Base-by-base conservation (phyloP, 1,140 invertebrate species). In the Danaus melanippus region DNA sequence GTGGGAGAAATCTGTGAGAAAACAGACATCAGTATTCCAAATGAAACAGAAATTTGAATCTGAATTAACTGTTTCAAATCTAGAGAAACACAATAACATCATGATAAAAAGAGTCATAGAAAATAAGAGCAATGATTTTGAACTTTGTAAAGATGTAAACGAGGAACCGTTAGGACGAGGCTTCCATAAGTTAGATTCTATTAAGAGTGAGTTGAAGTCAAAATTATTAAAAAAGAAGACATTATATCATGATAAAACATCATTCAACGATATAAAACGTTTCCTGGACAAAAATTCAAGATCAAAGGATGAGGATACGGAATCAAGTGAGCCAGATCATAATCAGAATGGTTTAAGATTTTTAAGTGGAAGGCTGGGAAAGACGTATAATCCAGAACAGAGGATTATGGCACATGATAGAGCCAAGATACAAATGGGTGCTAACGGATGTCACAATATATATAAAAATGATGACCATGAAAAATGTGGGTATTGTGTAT, bases 141-240 rank as follows among this genome's bases (percentile, higher is more conserved):
- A 79, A 11, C 49, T 67, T 4, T 83, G 75, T 49, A 76, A 79
- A 63, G 79, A 71, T 45, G 17, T 74, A 10, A 73, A 83, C 8
- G 77, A 80, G n/a, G 52, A 60, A 1, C 67, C 79, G 0, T 1
- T 71, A 2, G 76, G 76, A 0, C 53, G 72, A 47, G 76, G 56
- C 0, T 59, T 12, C 10, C 12, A 41, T 21, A 64, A 64, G 60
- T n/a, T 12, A 6, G 32, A 39, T 50, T 9, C n/a, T 8, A 44
- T 15, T 9, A 46, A 46, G 10, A 43, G 39, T 12, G 10, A 50
- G 9, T 8, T 11, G 10, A 47, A 52, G 0, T 60, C 54, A 44
- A 12, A 43, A 9, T 40, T 56, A 42, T 60, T 59, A 32, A 53
- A 42, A 49, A 69, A 58, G 10, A 71, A 69, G 51, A 10, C 15